Percentiles rank a stretch among this genome's conserved stretches.
These are phyloP conservation scores for Gonatopus flavifemur DNA, from an alignment of 1,140 invertebrate species.

Conservation along the genomic window DNA sequence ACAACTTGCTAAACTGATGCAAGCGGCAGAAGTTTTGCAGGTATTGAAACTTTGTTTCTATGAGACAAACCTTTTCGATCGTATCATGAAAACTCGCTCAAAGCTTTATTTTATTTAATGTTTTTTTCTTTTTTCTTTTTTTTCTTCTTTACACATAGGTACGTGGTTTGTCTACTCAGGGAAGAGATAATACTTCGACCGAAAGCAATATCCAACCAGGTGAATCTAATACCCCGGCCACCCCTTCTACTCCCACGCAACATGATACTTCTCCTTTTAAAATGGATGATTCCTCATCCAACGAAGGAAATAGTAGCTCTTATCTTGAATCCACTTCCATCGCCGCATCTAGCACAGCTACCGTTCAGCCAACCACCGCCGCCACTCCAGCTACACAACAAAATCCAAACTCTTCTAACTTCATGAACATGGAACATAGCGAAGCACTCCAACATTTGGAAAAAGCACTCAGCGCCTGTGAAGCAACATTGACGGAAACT, in stretches of 20 bases:
- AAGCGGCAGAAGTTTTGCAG: conserved; percentile 79
- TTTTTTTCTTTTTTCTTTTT: too few relatives aligned
- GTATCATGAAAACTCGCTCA: too few relatives aligned
- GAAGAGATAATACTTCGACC: conserved; percentile 37
- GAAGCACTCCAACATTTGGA: conserved; percentile 55
- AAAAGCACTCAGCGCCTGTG: conserved; percentile 52
- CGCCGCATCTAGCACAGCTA: conserved; percentile 29
- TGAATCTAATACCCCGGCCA: conserved; percentile 26
- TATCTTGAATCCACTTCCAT: conserved; percentile 38
- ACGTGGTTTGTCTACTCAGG: conserved; percentile 46
- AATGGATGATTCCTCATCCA: conserved; percentile 35
- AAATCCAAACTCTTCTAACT: conserved; percentile 37
- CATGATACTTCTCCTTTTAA: conserved; percentile 25
- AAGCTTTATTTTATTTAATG: too few relatives aligned
- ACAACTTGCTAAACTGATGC: conserved; percentile 74
- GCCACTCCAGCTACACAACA: conserved; percentile 24
- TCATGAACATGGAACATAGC: conserved; percentile 53
- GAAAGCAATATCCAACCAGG: conserved; percentile 31
- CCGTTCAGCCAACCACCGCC: conserved; percentile 26
- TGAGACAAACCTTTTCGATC: too few relatives aligned
- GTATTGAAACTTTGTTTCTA: conserved; percentile 52
- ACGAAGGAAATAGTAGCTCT: conserved; percentile 37
- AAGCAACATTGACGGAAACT: conserved; percentile 53
- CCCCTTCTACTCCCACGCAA: conserved; percentile 29
- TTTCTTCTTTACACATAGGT: conserved; percentile 30